These are phyloP conservation scores for Hozukius guyotensis DNA, from an alignment of 2,797 vertebrate genomes.

Conservation along the genomic window DNA sequence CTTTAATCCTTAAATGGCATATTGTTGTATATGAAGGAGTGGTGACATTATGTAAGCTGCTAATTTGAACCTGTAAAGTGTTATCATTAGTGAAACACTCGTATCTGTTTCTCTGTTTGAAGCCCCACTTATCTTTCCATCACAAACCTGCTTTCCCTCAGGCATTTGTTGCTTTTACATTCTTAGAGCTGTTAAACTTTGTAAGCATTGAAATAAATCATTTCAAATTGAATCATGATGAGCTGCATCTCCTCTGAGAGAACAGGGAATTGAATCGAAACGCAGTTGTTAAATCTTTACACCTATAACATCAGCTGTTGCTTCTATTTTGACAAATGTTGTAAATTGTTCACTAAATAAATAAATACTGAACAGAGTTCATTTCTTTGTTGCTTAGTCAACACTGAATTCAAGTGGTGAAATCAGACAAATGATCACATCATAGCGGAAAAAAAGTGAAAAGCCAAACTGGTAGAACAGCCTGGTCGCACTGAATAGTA, in stretches of 20 bases:
- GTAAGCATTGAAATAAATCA: slow-evolving; percentile 33
- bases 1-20: not conserved
- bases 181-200: slow-evolving; percentile 20
- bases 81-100: slow-evolving; percentile 6
- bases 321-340: not conserved
- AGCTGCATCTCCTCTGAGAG: slow-evolving; percentile 13
- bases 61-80: slow-evolving; percentile 8
- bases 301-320: slow-evolving; percentile 1
- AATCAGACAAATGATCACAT: not conserved
- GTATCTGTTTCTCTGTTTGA: slow-evolving; percentile 31
- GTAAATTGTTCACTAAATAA: not conserved
- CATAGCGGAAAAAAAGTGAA: not conserved
- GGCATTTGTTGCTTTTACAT: slow-evolving; percentile 39
- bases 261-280: slow-evolving; percentile 12
- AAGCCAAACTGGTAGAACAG: not conserved
- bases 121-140: slow-evolving; percentile 52
- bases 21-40: not conserved
- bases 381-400: not conserved
- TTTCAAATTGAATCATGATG: slow-evolving; percentile 47
- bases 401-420: not conserved
- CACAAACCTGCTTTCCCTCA: slow-evolving; percentile 28
- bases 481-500: too few relatives aligned
- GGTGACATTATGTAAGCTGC: not conserved
- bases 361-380: not conserved
- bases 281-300: slow-evolving; percentile 12